Evolutionary conservation across 2,888 invertebrate genomes (phyloP).

Genomic region (Aphodius sticticus): DNA sequence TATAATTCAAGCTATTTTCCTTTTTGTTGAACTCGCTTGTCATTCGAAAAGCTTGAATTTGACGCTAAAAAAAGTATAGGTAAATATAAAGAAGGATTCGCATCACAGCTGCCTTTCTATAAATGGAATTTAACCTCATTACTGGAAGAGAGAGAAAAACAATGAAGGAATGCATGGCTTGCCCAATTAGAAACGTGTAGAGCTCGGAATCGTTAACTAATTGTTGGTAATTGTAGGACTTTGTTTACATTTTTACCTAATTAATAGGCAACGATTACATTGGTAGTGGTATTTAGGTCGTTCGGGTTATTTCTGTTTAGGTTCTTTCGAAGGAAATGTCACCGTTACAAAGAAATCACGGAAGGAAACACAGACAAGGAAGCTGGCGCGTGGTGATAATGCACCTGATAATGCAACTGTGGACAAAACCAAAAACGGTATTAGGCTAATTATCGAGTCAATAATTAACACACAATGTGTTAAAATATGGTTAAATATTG

Average conservation of each 20-base stretch:
- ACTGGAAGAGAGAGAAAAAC: neutral
- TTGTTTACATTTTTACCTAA: neutral
- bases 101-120: neutral
- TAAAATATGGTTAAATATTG: too few species aligned
- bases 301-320: neutral
- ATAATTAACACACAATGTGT: too few species aligned
- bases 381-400: neutral
- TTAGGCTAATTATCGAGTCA: too few species aligned
- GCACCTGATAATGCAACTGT: neutral
- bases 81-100: neutral
- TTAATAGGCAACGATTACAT: neutral
- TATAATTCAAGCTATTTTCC: too few species aligned
- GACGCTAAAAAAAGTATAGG: neutral
- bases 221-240: slow-evolving; percentile 4
- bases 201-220: neutral
- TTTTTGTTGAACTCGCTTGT: neutral
- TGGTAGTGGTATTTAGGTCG: neutral
- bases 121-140: slow-evolving; percentile 4
- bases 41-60: neutral
- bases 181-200: neutral
- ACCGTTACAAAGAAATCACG: neutral
- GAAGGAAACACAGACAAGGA: neutral
- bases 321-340: neutral
- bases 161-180: neutral
- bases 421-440: too few species aligned